Percentiles rank a stretch among this genome's conserved stretches.
phyloP scores from a whole-genome alignment of 2,888 invertebrate genomes.

The Lepetodrilus schrolli region DNA sequence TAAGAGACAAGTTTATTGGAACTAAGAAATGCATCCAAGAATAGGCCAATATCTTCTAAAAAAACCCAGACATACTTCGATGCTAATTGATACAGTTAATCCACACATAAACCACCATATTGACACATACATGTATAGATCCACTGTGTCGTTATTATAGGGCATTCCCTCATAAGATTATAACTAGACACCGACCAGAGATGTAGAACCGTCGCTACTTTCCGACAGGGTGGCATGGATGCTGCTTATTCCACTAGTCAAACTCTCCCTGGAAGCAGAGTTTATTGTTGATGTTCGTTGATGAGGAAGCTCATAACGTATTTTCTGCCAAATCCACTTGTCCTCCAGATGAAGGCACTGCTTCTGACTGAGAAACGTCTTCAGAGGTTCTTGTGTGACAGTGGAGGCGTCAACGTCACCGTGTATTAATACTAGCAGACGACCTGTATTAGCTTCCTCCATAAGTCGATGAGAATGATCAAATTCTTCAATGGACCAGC shows the following conservation, averaged over 20 bases:
- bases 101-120: too few species aligned
- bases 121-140: too few species aligned
- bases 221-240: conserved; percentile 4
- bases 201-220: neutral
- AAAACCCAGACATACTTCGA: too few species aligned
- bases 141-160: too few species aligned
- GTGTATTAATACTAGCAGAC: neutral
- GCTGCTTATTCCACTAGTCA: conserved; percentile 6
- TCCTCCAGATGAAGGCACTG: neutral
- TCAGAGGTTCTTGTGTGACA: conserved; percentile 1
- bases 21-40: too few species aligned
- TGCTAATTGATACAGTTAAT: too few species aligned
- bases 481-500: conserved; percentile 16
- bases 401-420: conserved; percentile 3
- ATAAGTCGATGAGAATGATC: conserved; percentile 2
- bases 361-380: neutral
- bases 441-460: conserved; percentile 10
- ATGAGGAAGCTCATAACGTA: conserved; percentile 2
- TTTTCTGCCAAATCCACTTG: neutral
- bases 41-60: too few species aligned
- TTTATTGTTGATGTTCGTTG: neutral
- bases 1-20: too few species aligned
- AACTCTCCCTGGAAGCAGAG: neutral
- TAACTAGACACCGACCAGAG: too few species aligned
- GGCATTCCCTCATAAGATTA: too few species aligned